Evolutionary conservation across 2,888 invertebrate genomes (phyloP), one percentile per base, ranked within the genome.

Genomic region (Tethea ocularis): DNA sequence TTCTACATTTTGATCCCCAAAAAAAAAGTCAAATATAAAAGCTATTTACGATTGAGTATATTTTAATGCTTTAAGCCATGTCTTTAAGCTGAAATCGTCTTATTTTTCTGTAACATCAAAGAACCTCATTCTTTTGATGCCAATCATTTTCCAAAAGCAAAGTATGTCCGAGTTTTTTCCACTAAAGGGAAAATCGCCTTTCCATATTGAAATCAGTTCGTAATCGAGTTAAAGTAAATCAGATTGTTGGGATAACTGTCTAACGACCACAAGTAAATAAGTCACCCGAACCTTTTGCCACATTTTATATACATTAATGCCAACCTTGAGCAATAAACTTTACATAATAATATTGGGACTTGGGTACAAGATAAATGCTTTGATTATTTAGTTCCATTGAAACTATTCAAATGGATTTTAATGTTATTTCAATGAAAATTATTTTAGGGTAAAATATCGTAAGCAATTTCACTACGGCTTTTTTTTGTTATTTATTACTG

Each of bases 181-280:
- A 0, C 6, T 2, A 8, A 20, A 46, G 10, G 46, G 46, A 20
- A 46, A 20, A 46, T n/a, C 46, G 8, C 46, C 46, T 38, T 38
- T 38, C 20, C 2, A 20, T 46, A 46, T 46, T 46, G 20, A 46
- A 46, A 46, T 46, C 46, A 20, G 46, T 46, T 20, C 10, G 46
- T 46, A 46, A 46, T 46, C 46, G 20, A 46, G 46, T 46, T 46
- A 46, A 46, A n/a, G 46, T 46, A 17, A 46, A 20, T 46, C 46
- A 46, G 20, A 46, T 20, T 46, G 41, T 46, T 46, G 8, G 41
- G n/a, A 7, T 17, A 46, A 46, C 46, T 46, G 46, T 46, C 20
- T 20, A 46, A 46, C 10, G 20, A 10, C n/a, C 38, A n/a, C 20
- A 46, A 46, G 46, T 46, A 20, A 46, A 20, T 46, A 15, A 20